Evolutionary conservation across 2,113 vertebrate genomes (phyloP), one percentile per base, ranked within the genome.

Genomic region (Sturnus vulgaris): DNA sequence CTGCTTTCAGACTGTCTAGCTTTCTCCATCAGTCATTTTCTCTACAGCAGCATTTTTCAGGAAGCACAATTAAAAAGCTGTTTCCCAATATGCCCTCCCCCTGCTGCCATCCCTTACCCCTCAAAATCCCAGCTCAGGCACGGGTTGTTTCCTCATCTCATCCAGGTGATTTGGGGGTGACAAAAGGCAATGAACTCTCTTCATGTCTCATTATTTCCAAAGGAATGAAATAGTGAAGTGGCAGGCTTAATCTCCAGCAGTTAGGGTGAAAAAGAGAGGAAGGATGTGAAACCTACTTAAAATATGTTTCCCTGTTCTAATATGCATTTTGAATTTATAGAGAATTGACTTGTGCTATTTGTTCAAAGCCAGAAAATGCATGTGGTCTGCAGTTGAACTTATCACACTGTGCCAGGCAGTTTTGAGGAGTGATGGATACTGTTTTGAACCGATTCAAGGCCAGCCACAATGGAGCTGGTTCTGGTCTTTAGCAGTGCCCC

Each of bases 301-400:
- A 97, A 88, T 94, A 96, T 82, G 87, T 97, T 95, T 97, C 93
- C 68, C 19, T 92, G 81, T 95, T 97, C 94, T 97, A 97, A 97
- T 97, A 94, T 66, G 95, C 95, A 95, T 97, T 97, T 97, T 95
- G 94, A 97, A 97, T 97, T 97, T 97, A 96, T 95, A 91, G 94
- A 77, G 94, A 97, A 97, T 93, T 96, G 96, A 96, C 96, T 97
- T 14, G 53, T 97, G 92, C 91, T 94, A 60, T 97, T 98, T 97
- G 92, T 96, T 98, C 96, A 96, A 94, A 97, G 91, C 90, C 88
- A 80, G 89, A 94, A 96, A 97, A 95, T 65, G 92, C 92, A 95
- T 96, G 96, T 93, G 94, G 94, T 97, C 77, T 94, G 91, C 94
- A 86, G 91, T 30, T 96, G 95, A 97, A 98, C 96, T 97, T 97